A percentile compares a stretch with the other conserved stretches of the same genome.
These are phyloP conservation scores for Physocephala rufipes DNA, from an alignment of 2,888 invertebrate species.

Conservation along the genomic window DNA sequence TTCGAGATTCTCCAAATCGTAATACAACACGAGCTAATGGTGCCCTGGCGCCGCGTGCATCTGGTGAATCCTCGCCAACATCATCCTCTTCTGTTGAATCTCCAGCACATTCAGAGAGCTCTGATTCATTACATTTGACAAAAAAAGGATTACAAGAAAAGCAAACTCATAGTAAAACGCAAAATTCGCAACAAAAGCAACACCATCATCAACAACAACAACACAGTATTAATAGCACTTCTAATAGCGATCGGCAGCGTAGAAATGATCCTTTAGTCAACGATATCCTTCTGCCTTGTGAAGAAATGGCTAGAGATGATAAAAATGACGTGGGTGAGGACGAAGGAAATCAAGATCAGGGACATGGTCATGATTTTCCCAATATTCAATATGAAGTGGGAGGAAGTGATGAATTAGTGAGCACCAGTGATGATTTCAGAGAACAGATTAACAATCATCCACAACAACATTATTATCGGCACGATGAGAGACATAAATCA, in stretches of 20 bases:
- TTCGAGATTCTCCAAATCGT: slow-evolving; percentile 64
- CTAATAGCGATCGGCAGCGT: slow-evolving; percentile 54
- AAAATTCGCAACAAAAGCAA: slow-evolving; percentile 47
- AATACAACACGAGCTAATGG: slow-evolving; percentile 58
- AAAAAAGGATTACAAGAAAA: slow-evolving; percentile 43
- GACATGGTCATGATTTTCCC: slow-evolving; percentile 31
- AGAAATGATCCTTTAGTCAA: slow-evolving; percentile 62
- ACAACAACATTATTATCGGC: slow-evolving; percentile 43
- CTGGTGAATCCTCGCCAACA: slow-evolving; percentile 66
- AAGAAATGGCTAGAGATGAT: slow-evolving; percentile 62
- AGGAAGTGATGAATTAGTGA: slow-evolving; percentile 33
- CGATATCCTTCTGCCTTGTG: slow-evolving; percentile 60
- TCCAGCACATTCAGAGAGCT: slow-evolving; percentile 58
- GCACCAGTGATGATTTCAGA: slow-evolving; percentile 34
- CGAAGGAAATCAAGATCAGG: slow-evolving; percentile 40
- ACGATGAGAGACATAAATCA: slow-evolving; percentile 42
- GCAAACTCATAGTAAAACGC: slow-evolving; percentile 27
- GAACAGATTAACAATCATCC: slow-evolving; percentile 12
- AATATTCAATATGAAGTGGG: slow-evolving; percentile 46
- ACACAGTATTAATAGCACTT: slow-evolving; percentile 41
- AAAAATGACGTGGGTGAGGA: slow-evolving; percentile 50
- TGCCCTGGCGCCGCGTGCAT: slow-evolving; percentile 65
- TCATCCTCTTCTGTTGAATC: slow-evolving; percentile 65
- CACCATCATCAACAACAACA: slow-evolving; percentile 58
- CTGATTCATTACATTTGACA: slow-evolving; percentile 59